These are phyloP conservation scores for Bombus picipes DNA, from an alignment of 1,140 invertebrate genomes.

Conservation along the genomic window DNA sequence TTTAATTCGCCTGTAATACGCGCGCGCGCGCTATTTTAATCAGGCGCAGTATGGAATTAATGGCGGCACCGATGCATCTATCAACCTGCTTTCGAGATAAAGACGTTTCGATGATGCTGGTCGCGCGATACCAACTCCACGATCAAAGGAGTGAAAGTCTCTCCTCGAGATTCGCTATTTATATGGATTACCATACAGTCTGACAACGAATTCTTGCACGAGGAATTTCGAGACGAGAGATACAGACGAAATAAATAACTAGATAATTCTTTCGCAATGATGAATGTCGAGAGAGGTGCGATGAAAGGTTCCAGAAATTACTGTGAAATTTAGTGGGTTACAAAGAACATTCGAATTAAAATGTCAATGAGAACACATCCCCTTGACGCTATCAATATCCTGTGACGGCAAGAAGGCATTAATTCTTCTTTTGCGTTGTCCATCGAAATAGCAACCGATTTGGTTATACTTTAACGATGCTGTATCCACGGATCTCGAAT, in stretches of 20 bases:
- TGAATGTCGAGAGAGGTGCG: not conserved
- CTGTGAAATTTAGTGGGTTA: too few species aligned
- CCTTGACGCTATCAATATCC: too few species aligned
- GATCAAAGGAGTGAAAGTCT: slow-evolving; percentile 44
- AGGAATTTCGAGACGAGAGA: not conserved
- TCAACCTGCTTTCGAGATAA: slow-evolving; percentile 35
- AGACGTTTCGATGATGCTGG: slow-evolving; percentile 42
- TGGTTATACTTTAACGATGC: not conserved
- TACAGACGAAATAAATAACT: not conserved
- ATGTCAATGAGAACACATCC: not conserved
- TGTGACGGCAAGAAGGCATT: not conserved
- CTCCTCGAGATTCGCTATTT: slow-evolving; percentile 6
- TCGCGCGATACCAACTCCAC: slow-evolving; percentile 20
- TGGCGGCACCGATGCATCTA: slow-evolving; percentile 22
- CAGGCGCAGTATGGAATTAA: slow-evolving; percentile 35
- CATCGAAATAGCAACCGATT: not conserved
- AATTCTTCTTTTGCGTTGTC: too few species aligned
- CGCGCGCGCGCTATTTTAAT: slow-evolving; percentile 38
- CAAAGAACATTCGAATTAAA: not conserved
- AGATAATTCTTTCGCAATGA: not conserved
- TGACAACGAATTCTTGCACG: not conserved
- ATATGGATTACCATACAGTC: not conserved
- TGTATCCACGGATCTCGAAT: slow-evolving; percentile 22
- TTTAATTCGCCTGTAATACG: slow-evolving; percentile 35
- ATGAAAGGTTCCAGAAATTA: too few species aligned